These are phyloP conservation scores for Willowsia nigromaculata DNA, from an alignment of 2,888 invertebrate species.

Conservation along the genomic window DNA sequence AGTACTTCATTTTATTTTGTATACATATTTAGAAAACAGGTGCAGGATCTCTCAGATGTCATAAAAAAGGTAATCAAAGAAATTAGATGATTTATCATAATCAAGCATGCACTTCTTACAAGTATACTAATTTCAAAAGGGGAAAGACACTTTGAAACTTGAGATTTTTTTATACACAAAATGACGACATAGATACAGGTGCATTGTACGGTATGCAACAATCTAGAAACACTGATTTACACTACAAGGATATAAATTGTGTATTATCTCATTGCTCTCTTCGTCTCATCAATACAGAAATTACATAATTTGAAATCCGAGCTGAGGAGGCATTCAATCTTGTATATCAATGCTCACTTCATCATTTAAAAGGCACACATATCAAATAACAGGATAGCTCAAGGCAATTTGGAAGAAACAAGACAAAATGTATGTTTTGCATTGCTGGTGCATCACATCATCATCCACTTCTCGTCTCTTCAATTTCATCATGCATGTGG, in stretches of 20 bases:
- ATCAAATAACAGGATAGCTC: constrained; percentile 14
- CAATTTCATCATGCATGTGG: neutral
- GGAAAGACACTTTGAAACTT: neutral
- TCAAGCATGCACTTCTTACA: constrained; percentile 24
- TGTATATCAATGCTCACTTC: constrained; percentile 9
- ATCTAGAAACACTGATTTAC: neutral
- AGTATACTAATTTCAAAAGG: neutral
- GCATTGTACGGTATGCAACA: neutral
- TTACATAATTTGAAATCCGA: constrained; percentile 46
- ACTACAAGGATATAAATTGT: neutral
- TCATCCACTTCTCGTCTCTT: neutral
- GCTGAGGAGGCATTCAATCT: neutral
- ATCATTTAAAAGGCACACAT: neutral
- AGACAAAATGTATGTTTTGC: neutral
- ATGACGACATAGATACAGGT: neutral
- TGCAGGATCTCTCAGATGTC: constrained; percentile 46
- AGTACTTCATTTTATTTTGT: neutral
- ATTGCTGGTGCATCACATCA: constrained; percentile 21
- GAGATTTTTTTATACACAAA: neutral
- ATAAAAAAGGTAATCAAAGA: constrained; percentile 54
- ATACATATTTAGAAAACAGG: constrained; percentile 16
- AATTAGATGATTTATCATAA: constrained; percentile 67
- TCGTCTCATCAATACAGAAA: constrained; percentile 30
- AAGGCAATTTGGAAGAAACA: neutral
- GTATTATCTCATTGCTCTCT: neutral